A percentile compares a stretch with the other conserved stretches of the same genome.
Conservation (phyloP, 2,888 invertebrate species). For the Eumacrocentrus americanus region DNA sequence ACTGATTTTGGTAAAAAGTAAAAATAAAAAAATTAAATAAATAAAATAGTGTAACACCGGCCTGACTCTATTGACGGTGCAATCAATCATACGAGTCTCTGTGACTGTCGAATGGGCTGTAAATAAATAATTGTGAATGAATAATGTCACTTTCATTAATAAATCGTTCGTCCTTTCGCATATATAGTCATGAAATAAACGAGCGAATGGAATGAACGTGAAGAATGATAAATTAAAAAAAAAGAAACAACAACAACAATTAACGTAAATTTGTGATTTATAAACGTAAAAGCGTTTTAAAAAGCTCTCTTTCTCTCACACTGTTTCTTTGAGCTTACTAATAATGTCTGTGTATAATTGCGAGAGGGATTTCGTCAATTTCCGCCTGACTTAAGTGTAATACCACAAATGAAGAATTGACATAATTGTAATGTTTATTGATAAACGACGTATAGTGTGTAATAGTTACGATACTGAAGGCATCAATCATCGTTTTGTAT, state of each 20-base stretch:
- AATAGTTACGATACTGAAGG: slow-evolving; percentile 44
- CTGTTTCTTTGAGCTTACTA: slow-evolving; percentile 14
- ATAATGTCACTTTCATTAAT: slow-evolving; percentile 7
- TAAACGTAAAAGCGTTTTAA: slow-evolving; percentile 11
- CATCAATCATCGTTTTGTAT: slow-evolving; percentile 59
- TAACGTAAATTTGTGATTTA: slow-evolving; percentile 27
- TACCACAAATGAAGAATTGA: slow-evolving; percentile 42
- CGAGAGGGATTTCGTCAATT: slow-evolving; percentile 51
- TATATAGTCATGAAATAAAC: slow-evolving; percentile 1
- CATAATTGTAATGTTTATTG: slow-evolving; percentile 32
- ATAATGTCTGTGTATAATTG: slow-evolving; percentile 36
- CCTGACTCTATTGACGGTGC: too few species aligned
- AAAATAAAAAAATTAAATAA: too few species aligned
- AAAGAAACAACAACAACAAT: too few species aligned
- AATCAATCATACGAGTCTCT: too few species aligned
- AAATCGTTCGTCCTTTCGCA: slow-evolving; percentile 5
- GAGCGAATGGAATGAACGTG: slow-evolving; percentile 15
- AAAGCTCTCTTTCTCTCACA: slow-evolving; percentile 14
- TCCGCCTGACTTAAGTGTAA: slow-evolving; percentile 51
- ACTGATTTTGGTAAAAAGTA: too few species aligned
- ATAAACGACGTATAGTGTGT: slow-evolving; percentile 37
- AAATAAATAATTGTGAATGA: not conserved
- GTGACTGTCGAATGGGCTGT: slow-evolving; percentile 5
- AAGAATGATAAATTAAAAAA: slow-evolving; percentile 5
- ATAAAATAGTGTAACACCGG: too few species aligned